A percentile compares a stretch with the other conserved stretches of the same genome.
Evolutionary conservation across 2,797 vertebrate genomes (phyloP).

Genomic region (Alfaro cultratus): DNA sequence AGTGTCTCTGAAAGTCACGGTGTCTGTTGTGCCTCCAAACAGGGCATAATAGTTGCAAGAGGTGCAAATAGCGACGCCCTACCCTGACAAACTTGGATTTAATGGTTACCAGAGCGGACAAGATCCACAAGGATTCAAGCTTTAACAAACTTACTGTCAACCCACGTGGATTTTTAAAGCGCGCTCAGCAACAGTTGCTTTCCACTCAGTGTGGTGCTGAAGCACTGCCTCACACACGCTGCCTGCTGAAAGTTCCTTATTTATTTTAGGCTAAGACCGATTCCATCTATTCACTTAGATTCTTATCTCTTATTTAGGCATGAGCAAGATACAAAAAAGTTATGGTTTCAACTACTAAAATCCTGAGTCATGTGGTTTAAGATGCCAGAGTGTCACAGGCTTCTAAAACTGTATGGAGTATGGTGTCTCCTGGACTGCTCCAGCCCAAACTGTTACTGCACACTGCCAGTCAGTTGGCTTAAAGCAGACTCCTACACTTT

Average conservation of each 20-base stretch:
- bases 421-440: not conserved
- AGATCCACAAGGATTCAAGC: not conserved
- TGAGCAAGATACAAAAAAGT: not conserved
- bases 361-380: not conserved
- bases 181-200: conserved; percentile 44
- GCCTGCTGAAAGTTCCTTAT: not conserved
- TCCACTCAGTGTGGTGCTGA: conserved; percentile 45
- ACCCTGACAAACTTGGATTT: conserved; percentile 32
- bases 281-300: not conserved
- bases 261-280: not conserved
- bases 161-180: not conserved
- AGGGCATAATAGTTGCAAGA: conserved; percentile 22
- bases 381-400: not conserved
- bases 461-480: not conserved
- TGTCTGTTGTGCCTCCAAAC: conserved; percentile 7
- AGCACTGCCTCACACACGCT: conserved; percentile 9
- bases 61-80: conserved; percentile 35
- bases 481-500: not conserved
- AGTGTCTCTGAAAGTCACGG: conserved; percentile 12
- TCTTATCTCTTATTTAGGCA: not conserved
- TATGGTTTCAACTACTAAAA: not conserved
- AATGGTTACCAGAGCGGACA: conserved; percentile 8
- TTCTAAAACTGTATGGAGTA: not conserved
- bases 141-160: not conserved
- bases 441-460: not conserved